A percentile compares a stretch with the other conserved stretches of the same genome.
These are phyloP conservation scores for Seriola rivoliana DNA, from an alignment of 2,113 vertebrate species.

Conservation along the genomic window DNA sequence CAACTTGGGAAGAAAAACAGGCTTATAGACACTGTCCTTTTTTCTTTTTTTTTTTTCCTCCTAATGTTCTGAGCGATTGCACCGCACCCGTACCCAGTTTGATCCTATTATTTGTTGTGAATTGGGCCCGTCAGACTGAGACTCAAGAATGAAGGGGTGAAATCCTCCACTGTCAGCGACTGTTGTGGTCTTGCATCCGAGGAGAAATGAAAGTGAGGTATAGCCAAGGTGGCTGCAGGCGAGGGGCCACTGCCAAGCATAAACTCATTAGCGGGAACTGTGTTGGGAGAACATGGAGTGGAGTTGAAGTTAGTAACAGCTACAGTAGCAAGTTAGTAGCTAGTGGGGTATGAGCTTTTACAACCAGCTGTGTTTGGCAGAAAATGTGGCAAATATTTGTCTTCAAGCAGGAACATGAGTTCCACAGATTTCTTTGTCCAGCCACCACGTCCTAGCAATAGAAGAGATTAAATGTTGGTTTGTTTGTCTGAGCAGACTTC, in stretches of 20 bases:
- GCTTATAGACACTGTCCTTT: conserved; percentile 28
- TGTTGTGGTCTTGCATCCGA: conserved; percentile 60
- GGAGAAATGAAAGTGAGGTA: conserved; percentile 66
- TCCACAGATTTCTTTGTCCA: neutral
- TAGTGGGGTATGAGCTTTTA: neutral
- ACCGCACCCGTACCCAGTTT: conserved; percentile 54
- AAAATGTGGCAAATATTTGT: neutral
- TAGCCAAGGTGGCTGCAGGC: conserved; percentile 62
- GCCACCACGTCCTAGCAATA: neutral
- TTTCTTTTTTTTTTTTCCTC: neutral
- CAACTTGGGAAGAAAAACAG: conserved; percentile 29
- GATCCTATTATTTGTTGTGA: conserved; percentile 78
- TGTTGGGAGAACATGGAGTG: conserved; percentile 44
- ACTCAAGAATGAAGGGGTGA: conserved; percentile 54
- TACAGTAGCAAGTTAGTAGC: conserved; percentile 11
- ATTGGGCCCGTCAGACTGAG: conserved; percentile 65
- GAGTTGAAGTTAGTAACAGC: conserved; percentile 50
- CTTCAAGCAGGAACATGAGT: neutral
- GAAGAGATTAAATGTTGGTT: neutral
- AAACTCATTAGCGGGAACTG: conserved; percentile 62
- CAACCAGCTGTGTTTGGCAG: neutral
- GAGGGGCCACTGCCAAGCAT: conserved; percentile 52
- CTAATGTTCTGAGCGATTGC: conserved; percentile 39
- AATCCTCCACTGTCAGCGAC: conserved; percentile 66
- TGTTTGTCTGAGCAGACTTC: neutral